phyloP scores from a whole-genome alignment of 2,888 invertebrate species.

The Caenorhabditis angaria region DNA sequence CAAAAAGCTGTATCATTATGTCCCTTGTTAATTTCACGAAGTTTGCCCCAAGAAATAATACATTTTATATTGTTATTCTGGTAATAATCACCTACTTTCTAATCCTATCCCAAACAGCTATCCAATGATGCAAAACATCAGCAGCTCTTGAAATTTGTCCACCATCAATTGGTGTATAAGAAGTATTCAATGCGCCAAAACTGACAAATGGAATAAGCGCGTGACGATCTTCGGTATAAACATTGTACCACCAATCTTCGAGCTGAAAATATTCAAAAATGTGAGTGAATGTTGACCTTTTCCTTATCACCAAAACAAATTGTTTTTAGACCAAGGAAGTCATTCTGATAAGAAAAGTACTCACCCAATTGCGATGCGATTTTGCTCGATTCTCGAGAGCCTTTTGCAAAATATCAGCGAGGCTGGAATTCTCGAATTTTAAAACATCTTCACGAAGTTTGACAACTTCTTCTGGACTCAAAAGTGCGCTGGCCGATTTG shows the following conservation, averaged over 20 bases:
- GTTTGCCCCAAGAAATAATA: too few species aligned
- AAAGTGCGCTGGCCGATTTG: constrained; percentile 47
- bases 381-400: constrained; percentile 47
- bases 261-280: constrained; percentile 41
- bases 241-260: constrained; percentile 65
- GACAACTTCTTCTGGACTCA: constrained; percentile 33
- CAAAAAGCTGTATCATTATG: too few species aligned
- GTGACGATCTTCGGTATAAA: constrained; percentile 53
- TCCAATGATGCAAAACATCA: constrained; percentile 45
- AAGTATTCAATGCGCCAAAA: constrained; percentile 41
- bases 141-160: constrained; percentile 51
- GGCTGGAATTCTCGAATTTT: constrained; percentile 44
- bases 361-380: constrained; percentile 56
- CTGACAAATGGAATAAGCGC: constrained; percentile 50
- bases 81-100: constrained; percentile 35
- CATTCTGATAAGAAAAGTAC: too few species aligned
- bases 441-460: constrained; percentile 39
- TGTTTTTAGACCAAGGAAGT: too few species aligned
- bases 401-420: constrained; percentile 43
- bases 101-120: constrained; percentile 49
- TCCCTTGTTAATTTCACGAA: too few species aligned
- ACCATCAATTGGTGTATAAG: constrained; percentile 36
- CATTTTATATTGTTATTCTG: too few species aligned
- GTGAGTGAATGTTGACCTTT: background rate
- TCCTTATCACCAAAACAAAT: background rate